phyloP scores from a whole-genome alignment of 2,888 invertebrate species.

The Napeogenes inachia region DNA sequence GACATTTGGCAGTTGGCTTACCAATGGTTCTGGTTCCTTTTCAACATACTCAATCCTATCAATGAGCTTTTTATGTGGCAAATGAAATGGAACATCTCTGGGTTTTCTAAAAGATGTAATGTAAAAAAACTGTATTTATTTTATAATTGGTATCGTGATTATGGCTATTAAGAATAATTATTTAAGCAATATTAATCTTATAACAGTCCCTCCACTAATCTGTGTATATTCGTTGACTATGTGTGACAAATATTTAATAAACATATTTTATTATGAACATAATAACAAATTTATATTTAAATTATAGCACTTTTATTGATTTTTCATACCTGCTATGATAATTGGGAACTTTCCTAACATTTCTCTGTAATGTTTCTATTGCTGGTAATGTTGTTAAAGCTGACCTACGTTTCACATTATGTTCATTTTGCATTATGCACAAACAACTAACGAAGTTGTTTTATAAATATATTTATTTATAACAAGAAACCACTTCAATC shows the following conservation, averaged over 20 bases:
- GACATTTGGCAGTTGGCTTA: slow-evolving; percentile 41
- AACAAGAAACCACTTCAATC: not conserved
- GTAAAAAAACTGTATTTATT: slow-evolving; percentile 10
- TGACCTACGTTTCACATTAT: slow-evolving; percentile 33
- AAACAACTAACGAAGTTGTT: not conserved
- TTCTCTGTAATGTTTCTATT: slow-evolving; percentile 61
- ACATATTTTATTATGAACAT: not conserved
- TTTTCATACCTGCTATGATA: slow-evolving; percentile 45
- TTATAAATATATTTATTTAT: slow-evolving; percentile 2
- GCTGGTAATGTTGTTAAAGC: slow-evolving; percentile 51
- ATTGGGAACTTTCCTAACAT: slow-evolving; percentile 55
- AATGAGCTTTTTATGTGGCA: slow-evolving; percentile 79
- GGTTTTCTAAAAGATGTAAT: slow-evolving; percentile 46
- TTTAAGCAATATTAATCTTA: too few relatives aligned
- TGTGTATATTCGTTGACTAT: too few relatives aligned
- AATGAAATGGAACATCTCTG: slow-evolving; percentile 74
- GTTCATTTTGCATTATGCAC: slow-evolving; percentile 22
- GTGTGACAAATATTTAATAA: not conserved
- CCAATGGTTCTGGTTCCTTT: slow-evolving; percentile 78
- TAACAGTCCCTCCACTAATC: too few relatives aligned
- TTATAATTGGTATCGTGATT: too few relatives aligned
- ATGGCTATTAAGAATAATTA: too few relatives aligned
- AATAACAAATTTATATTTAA: not conserved
- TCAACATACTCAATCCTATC: slow-evolving; percentile 79
- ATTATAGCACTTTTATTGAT: not conserved